Conservation (phyloP, 2,888 invertebrate species). For the Drosophila aldrichi region DNA sequence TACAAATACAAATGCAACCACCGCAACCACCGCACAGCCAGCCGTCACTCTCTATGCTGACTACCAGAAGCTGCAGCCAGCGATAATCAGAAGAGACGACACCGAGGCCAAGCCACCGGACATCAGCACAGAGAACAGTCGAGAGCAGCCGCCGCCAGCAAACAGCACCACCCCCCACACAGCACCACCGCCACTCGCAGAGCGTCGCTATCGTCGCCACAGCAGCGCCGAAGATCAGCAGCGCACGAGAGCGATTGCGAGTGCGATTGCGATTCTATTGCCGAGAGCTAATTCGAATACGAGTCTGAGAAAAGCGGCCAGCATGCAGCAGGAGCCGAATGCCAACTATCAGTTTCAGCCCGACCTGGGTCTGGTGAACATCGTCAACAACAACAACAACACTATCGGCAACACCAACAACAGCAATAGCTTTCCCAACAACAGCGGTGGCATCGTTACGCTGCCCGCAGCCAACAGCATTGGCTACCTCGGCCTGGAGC, state of each 20-base stretch:
- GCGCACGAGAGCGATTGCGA: constrained; percentile 38
- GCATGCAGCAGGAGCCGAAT: constrained; percentile 85
- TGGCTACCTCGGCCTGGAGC: constrained; percentile 67
- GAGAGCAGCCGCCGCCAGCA: constrained; percentile 6
- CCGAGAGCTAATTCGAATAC: constrained; percentile 14
- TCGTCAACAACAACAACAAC: constrained; percentile 70
- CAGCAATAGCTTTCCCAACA: constrained; percentile 24
- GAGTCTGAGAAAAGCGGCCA: constrained; percentile 68
- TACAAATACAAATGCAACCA: constrained; percentile 32
- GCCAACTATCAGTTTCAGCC: constrained; percentile 85
- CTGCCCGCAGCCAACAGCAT: constrained; percentile 58
- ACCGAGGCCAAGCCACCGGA: constrained; percentile 74
- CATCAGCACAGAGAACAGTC: constrained; percentile 51
- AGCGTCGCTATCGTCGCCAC: constrained; percentile 55
- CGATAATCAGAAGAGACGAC: constrained; percentile 68
- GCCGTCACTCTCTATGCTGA: constrained; percentile 60
- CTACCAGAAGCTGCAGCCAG: constrained; percentile 74
- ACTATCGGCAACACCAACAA: constrained; percentile 24
- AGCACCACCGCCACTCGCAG: constrained; percentile 8
- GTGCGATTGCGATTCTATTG: constrained; percentile 22
- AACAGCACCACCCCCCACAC: background rate
- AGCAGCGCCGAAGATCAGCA: constrained; percentile 67
- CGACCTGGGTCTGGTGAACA: constrained; percentile 85
- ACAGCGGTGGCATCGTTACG: constrained; percentile 57
- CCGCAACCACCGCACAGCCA: constrained; percentile 29